Evolutionary conservation across 2,797 vertebrate species (phyloP).

Genomic region (Hozukius guyotensis): DNA sequence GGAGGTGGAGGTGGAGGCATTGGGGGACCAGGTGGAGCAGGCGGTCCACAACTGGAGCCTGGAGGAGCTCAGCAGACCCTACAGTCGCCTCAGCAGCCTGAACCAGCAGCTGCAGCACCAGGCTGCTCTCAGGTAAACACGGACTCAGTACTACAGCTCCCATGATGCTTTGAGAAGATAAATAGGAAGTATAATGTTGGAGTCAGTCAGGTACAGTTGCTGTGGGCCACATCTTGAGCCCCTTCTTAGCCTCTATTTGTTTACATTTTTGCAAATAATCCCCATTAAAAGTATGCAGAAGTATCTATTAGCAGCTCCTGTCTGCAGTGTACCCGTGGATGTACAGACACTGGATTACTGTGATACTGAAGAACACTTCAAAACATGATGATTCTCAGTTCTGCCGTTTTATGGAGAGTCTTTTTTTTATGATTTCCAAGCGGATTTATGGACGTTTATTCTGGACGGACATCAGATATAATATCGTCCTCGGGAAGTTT

Average conservation of each 20-base stretch:
- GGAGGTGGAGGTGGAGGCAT: constrained; percentile 77
- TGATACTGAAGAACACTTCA: not conserved
- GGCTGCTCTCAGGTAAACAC: constrained; percentile 74
- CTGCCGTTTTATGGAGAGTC: not conserved
- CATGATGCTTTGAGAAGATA: not conserved
- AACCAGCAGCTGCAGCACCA: constrained; percentile 81
- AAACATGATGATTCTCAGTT: too few species aligned
- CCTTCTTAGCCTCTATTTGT: not conserved
- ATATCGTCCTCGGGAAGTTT: not conserved
- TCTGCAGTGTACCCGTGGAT: too few species aligned
- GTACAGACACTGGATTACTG: not conserved
- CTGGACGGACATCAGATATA: not conserved
- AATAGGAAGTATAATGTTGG: not conserved
- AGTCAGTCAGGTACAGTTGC: too few species aligned
- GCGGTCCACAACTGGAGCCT: constrained; percentile 63
- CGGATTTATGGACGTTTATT: not conserved
- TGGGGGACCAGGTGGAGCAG: constrained; percentile 72
- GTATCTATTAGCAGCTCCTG: too few species aligned
- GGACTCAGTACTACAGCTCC: not conserved
- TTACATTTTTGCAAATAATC: not conserved
- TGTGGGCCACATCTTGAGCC: not conserved
- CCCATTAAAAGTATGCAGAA: not conserved
- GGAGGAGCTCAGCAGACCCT: constrained; percentile 79
- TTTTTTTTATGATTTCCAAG: not conserved
- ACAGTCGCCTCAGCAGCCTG: constrained; percentile 74